These are phyloP conservation scores for Actinemys pallida DNA, from an alignment of 2,113 vertebrate genomes.

Conservation along the genomic window DNA sequence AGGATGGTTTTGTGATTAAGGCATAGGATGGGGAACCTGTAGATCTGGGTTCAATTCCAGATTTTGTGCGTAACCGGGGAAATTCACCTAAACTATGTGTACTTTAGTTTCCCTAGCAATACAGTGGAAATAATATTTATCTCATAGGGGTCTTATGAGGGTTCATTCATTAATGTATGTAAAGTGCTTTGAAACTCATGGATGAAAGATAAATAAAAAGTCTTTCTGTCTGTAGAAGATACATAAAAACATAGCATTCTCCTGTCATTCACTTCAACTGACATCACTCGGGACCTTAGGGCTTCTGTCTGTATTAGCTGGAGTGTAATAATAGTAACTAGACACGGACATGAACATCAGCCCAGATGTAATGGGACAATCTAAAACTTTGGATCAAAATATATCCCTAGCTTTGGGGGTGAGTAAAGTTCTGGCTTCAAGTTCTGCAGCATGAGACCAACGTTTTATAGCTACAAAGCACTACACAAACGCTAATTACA, in stretches of 20 bases:
- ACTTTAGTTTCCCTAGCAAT: neutral
- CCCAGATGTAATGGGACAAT: neutral
- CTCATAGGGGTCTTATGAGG: neutral
- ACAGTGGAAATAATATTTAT: neutral
- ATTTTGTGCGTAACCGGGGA: neutral
- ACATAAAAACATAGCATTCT: neutral
- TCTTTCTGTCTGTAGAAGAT: neutral
- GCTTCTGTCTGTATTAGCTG: neutral
- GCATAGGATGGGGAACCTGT: neutral
- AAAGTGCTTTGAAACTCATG: neutral
- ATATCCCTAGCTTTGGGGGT: neutral
- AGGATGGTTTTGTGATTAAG: neutral
- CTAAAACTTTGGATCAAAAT: neutral
- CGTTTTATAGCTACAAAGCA: rapidly evolving
- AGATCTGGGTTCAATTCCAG: neutral
- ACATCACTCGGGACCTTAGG: neutral
- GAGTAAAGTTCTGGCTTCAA: neutral
- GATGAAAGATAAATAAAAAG: neutral
- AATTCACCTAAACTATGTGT: neutral
- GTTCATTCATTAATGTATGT: neutral
- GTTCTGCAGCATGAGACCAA: neutral
- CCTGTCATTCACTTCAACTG: neutral
- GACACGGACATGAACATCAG: neutral
- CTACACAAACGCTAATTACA: neutral
- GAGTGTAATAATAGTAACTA: neutral